Evolutionary conservation across 2,113 vertebrate genomes (phyloP).

Genomic region (Hippocampus mohnikei): DNA sequence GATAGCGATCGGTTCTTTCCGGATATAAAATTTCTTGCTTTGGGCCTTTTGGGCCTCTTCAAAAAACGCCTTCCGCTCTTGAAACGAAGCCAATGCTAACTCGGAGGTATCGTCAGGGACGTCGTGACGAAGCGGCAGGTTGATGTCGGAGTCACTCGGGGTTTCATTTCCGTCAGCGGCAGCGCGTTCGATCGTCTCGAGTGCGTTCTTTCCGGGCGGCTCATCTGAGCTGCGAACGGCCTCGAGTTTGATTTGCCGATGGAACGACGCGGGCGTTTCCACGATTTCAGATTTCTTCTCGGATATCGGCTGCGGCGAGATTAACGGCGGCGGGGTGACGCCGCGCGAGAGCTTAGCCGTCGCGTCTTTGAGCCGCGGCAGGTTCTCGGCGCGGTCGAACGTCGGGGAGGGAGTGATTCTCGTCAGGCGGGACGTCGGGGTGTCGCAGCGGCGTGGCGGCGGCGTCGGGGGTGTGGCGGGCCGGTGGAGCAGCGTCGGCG

Average conservation of each 20-base stretch:
- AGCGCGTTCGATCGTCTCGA: background rate
- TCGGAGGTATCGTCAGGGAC: slow-evolving; percentile 59
- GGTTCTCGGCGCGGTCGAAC: slow-evolving; percentile 77
- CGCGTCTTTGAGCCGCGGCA: slow-evolving; percentile 80
- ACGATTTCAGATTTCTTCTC: slow-evolving; percentile 82
- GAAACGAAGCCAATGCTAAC: slow-evolving; percentile 57
- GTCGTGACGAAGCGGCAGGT: slow-evolving; percentile 66
- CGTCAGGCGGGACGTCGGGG: slow-evolving; percentile 66
- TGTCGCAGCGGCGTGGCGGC: slow-evolving; percentile 64
- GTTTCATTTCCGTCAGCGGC: slow-evolving; percentile 3
- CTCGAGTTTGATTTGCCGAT: slow-evolving; percentile 81
- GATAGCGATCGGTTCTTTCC: slow-evolving; percentile 65
- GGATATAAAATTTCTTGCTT: slow-evolving; percentile 62
- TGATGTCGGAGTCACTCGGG: slow-evolving; percentile 54
- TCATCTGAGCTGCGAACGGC: background rate
- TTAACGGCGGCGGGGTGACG: slow-evolving; percentile 56
- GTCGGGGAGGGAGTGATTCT: slow-evolving; percentile 73
- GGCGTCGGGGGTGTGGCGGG: slow-evolving; percentile 67
- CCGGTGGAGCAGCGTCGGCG: slow-evolving; percentile 66
- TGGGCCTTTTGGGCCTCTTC: slow-evolving; percentile 72
- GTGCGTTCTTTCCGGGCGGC: slow-evolving; percentile 2
- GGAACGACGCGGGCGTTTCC: slow-evolving; percentile 77
- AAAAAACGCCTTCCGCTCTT: slow-evolving; percentile 68
- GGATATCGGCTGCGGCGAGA: slow-evolving; percentile 55
- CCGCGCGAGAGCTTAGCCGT: slow-evolving; percentile 79